Evolutionary conservation across 2,888 invertebrate genomes (phyloP).

Genomic region (Euplexia lucipara): DNA sequence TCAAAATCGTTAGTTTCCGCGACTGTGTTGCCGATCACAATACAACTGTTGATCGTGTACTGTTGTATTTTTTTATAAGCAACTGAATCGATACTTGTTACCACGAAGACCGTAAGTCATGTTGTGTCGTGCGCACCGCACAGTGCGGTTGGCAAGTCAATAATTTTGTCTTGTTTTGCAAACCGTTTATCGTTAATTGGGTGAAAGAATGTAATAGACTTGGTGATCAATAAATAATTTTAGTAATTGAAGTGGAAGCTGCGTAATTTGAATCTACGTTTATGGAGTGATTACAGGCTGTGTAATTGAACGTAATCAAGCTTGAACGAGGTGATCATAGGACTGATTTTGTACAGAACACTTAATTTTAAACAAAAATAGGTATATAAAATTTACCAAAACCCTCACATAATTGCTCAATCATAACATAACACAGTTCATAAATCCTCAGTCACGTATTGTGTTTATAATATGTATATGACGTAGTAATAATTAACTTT

Average conservation of each 20-base stretch:
- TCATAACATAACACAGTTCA: not conserved
- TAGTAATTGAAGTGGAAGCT: constrained; percentile 56
- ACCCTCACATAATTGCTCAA: not conserved
- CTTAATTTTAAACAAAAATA: constrained; percentile 21
- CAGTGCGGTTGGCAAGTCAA: constrained; percentile 34
- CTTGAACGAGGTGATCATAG: constrained; percentile 25
- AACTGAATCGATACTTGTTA: constrained; percentile 50
- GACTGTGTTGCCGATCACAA: constrained; percentile 65
- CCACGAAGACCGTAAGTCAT: constrained; percentile 23
- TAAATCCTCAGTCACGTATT: too few species aligned
- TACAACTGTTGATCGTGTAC: constrained; percentile 64
- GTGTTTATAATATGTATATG: not conserved
- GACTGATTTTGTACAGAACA: constrained; percentile 24
- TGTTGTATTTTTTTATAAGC: constrained; percentile 61
- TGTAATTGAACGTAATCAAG: constrained; percentile 43
- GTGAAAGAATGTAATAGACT: constrained; percentile 49
- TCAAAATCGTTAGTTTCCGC: constrained; percentile 72
- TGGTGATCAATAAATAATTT: constrained; percentile 54
- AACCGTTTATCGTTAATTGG: constrained; percentile 48
- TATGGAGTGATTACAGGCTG: constrained; percentile 47
- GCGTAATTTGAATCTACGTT: constrained; percentile 42
- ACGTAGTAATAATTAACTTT: not conserved
- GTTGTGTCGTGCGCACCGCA: constrained; percentile 49
- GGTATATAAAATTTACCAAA: not conserved
- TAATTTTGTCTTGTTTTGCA: constrained; percentile 51